Evolutionary conservation across 2,797 vertebrate species (phyloP).

Genomic region (Myotis findleyi): DNA sequence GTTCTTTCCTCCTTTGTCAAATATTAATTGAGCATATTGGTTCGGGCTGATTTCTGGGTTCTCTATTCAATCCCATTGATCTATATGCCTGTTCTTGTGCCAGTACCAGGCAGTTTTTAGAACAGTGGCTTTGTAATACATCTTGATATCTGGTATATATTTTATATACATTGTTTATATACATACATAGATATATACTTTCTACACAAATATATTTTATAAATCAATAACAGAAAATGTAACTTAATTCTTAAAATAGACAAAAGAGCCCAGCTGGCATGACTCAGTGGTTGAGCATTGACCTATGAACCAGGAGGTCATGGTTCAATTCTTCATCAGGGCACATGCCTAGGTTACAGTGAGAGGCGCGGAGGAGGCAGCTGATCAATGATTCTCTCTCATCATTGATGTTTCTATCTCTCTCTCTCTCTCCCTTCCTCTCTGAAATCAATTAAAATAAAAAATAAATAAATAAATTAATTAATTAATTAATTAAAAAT

Average conservation of each 20-base stretch:
- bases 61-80: too few relatives aligned
- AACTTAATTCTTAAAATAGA: background rate
- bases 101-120: too few relatives aligned
- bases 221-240: background rate
- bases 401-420: background rate
- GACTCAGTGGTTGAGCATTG: background rate
- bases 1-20: too few relatives aligned
- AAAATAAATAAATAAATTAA: background rate
- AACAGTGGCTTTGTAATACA: too few relatives aligned
- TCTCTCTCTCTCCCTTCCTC: background rate
- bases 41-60: too few relatives aligned
- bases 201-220: background rate
- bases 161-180: background rate
- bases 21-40: too few relatives aligned
- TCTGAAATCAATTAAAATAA: background rate
- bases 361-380: background rate
- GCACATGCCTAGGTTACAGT: background rate
- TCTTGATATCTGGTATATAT: background rate
- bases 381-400: background rate
- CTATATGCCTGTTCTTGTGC: too few relatives aligned
- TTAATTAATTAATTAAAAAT: too few relatives aligned
- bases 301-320: background rate
- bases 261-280: background rate
- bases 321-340: background rate
- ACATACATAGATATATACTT: background rate